A percentile compares a stretch with the other conserved stretches of the same genome.
phyloP scores from a whole-genome alignment of 2,113 vertebrate genomes.

The Pimephales promelas region DNA sequence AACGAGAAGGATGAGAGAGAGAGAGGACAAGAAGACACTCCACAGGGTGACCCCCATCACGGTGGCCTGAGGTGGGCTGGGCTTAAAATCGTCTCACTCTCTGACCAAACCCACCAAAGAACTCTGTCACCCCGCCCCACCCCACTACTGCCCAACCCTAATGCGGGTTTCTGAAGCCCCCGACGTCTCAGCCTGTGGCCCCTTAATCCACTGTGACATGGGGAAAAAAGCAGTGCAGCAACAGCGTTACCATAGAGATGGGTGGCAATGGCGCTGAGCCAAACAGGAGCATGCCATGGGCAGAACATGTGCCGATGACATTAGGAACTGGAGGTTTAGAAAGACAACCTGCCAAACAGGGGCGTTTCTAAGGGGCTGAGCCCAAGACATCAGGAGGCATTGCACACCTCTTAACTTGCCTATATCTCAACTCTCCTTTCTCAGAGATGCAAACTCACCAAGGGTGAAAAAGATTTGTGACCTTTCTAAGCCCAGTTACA shows the following conservation, averaged over 20 bases:
- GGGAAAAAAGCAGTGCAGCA: constrained; percentile 43
- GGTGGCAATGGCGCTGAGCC: constrained; percentile 36
- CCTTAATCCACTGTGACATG: constrained; percentile 57
- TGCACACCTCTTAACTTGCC: too few relatives aligned
- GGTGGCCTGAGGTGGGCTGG: constrained; percentile 34
- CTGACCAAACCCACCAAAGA: constrained; percentile 53
- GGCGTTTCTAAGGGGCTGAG: too few relatives aligned
- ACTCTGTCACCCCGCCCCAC: constrained; percentile 53
- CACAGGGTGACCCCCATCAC: constrained; percentile 35
- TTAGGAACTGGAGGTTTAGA: not conserved
- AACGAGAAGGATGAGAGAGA: not conserved
- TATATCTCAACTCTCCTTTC: too few relatives aligned
- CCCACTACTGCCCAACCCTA: constrained; percentile 37
- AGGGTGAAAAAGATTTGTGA: too few relatives aligned
- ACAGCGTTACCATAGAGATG: constrained; percentile 52
- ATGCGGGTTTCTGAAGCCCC: constrained; percentile 31
- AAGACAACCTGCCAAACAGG: not conserved
- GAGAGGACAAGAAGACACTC: constrained; percentile 15
- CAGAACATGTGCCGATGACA: constrained; percentile 30
- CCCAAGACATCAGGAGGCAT: too few relatives aligned
- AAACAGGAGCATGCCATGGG: constrained; percentile 39
- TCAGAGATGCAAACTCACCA: too few relatives aligned
- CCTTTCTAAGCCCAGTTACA: too few relatives aligned
- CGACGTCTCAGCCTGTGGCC: constrained; percentile 42
- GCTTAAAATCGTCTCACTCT: constrained; percentile 42